phyloP scores from a whole-genome alignment of 1,140 invertebrate genomes.

The Stratiolaelaps scimitus region DNA sequence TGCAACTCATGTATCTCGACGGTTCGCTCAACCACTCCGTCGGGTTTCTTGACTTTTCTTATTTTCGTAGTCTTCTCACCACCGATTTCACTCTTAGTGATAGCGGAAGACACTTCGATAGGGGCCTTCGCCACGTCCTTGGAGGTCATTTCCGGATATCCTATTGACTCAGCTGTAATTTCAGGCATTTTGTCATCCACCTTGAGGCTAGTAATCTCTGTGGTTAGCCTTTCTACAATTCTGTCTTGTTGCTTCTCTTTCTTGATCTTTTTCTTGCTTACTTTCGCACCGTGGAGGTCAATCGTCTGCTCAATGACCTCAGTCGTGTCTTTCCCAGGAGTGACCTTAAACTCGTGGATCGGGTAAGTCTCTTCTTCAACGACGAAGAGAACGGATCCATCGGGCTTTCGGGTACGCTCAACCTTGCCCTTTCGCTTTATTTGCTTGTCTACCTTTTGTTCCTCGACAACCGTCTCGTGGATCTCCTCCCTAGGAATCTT shows the following conservation, averaged over 20 bases:
- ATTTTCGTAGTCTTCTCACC: background rate
- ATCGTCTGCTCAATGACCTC: background rate
- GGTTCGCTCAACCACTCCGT: background rate
- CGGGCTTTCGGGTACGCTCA: too few relatives aligned
- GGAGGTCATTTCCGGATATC: constrained; percentile 6
- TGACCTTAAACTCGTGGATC: too few relatives aligned
- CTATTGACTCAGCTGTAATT: constrained; percentile 8
- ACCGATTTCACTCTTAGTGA: too few relatives aligned
- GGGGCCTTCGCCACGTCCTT: background rate
- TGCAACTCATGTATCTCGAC: too few relatives aligned
- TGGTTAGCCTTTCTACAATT: background rate
- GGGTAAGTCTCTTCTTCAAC: too few relatives aligned
- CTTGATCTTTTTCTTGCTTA: background rate
- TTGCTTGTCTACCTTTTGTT: too few relatives aligned
- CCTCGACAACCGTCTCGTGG: too few relatives aligned
- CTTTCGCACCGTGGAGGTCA: constrained; percentile 1
- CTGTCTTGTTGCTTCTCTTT: background rate
- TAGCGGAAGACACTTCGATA: too few relatives aligned
- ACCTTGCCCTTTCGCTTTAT: too few relatives aligned
- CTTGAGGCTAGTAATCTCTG: background rate
- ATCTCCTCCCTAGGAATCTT: too few relatives aligned
- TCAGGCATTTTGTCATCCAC: background rate
- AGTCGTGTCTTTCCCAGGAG: background rate
- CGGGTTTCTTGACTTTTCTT: background rate
- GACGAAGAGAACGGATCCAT: too few relatives aligned